Percentiles rank a stretch among this genome's conserved stretches.
Evolutionary conservation across 2,113 vertebrate genomes (phyloP).

Genomic region (Tupaia tana): DNA sequence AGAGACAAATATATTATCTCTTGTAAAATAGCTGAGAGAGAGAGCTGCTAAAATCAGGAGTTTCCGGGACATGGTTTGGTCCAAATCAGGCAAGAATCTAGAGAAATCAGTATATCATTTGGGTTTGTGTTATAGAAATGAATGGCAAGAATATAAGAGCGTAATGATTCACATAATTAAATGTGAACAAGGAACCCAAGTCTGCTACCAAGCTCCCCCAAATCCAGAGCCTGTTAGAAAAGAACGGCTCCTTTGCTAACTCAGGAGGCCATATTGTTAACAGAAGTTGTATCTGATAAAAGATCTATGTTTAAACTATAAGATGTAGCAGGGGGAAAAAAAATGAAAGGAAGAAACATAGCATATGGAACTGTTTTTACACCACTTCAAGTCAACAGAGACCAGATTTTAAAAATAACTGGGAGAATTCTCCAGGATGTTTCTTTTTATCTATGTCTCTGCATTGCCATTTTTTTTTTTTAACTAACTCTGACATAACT

Average conservation of each 20-base stretch:
- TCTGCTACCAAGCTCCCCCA: neutral
- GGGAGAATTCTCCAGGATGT: conserved; percentile 50
- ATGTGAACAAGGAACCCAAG: neutral
- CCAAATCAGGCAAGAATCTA: neutral
- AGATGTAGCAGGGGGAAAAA: conserved; percentile 4
- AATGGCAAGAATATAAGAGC: neutral
- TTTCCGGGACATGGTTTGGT: conserved; percentile 31
- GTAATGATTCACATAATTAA: neutral
- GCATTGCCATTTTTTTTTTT: neutral
- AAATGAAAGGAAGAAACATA: conserved; percentile 41
- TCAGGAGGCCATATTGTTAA: conserved; percentile 62
- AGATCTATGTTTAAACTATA: conserved; percentile 76
- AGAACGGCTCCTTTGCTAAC: neutral
- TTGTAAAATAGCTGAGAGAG: neutral
- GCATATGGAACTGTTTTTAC: conserved; percentile 78
- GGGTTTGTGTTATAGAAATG: neutral
- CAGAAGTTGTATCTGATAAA: conserved; percentile 72
- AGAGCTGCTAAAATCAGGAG: neutral
- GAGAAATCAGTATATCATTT: neutral
- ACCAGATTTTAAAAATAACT: conserved; percentile 78
- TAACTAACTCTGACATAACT: neutral
- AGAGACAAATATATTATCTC: neutral
- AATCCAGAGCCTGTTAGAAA: neutral
- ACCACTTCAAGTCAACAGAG: conserved; percentile 73
- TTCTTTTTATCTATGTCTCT: conserved; percentile 22